These are phyloP conservation scores for Uropetala carovei DNA, from an alignment of 2,888 invertebrate genomes.

Conservation along the genomic window DNA sequence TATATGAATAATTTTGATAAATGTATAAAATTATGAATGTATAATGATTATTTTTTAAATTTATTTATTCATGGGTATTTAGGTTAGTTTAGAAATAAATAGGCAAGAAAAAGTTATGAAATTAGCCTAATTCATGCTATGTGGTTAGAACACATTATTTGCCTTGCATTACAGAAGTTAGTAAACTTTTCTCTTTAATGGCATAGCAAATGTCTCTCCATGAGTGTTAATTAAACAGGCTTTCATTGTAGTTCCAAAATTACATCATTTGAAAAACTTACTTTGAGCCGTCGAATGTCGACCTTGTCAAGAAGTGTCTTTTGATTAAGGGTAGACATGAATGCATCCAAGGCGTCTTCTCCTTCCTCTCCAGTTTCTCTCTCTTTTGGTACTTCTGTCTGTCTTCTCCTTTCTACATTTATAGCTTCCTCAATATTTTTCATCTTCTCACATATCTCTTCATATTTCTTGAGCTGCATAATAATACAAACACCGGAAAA, in stretches of 20 bases:
- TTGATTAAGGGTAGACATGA: constrained; percentile 83
- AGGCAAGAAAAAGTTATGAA: too few species aligned
- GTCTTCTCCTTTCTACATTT: constrained; percentile 71
- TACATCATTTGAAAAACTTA: constrained; percentile 71
- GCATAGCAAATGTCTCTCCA: too few species aligned
- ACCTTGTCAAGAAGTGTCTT: constrained; percentile 81
- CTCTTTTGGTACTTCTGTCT: constrained; percentile 75
- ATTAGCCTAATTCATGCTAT: too few species aligned
- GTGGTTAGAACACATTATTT: too few species aligned
- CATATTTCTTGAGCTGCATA: constrained; percentile 81
- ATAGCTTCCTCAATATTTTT: constrained; percentile 71
- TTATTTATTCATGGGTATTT: too few species aligned
- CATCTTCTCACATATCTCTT: constrained; percentile 77
- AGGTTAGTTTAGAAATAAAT: too few species aligned
- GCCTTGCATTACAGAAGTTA: too few species aligned
- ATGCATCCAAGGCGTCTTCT: constrained; percentile 88
- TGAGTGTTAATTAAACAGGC: too few species aligned
- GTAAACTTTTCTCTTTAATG: too few species aligned
- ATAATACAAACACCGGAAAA: not conserved
- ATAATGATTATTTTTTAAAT: too few species aligned
- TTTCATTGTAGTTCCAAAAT: not conserved
- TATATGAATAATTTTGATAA: too few species aligned
- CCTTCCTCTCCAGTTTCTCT: constrained; percentile 72
- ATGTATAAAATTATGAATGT: too few species aligned
- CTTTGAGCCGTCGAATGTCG: constrained; percentile 79